Evolutionary conservation across 2,113 vertebrate species (phyloP).

Genomic region (Python bivittatus): DNA sequence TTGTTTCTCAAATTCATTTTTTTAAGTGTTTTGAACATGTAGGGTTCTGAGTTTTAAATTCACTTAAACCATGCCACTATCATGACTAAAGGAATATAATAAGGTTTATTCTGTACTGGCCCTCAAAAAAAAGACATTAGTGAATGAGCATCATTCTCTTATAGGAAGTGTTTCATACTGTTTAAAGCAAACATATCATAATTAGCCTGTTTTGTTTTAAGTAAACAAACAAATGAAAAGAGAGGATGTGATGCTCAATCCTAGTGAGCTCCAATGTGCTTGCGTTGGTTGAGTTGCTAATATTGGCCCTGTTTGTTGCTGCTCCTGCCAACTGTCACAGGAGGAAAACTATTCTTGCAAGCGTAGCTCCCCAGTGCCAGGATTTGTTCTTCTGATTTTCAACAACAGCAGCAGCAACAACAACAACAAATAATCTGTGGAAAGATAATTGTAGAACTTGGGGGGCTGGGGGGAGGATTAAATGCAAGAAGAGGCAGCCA

Average conservation of each 20-base stretch:
- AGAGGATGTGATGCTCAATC: neutral
- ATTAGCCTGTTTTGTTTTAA: neutral
- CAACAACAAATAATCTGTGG: neutral
- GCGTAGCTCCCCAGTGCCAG: neutral
- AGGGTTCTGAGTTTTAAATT: neutral
- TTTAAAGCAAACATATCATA: neutral
- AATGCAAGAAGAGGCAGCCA: neutral
- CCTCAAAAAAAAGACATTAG: neutral
- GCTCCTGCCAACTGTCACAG: neutral
- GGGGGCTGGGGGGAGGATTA: neutral
- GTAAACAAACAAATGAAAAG: neutral
- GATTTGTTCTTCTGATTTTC: neutral
- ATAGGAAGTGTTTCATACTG: neutral
- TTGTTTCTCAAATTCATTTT: neutral
- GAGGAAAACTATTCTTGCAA: neutral
- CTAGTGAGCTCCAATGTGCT: neutral
- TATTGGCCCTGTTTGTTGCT: neutral
- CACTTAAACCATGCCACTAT: neutral
- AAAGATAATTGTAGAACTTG: neutral
- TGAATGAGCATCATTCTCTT: neutral
- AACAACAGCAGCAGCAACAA: neutral
- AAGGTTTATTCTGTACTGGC: neutral
- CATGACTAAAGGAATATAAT: neutral
- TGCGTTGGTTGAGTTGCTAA: neutral
- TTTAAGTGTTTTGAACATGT: neutral